phyloP scores from a whole-genome alignment of 2,797 vertebrate species.

The Notoglanidium macrostoma region DNA sequence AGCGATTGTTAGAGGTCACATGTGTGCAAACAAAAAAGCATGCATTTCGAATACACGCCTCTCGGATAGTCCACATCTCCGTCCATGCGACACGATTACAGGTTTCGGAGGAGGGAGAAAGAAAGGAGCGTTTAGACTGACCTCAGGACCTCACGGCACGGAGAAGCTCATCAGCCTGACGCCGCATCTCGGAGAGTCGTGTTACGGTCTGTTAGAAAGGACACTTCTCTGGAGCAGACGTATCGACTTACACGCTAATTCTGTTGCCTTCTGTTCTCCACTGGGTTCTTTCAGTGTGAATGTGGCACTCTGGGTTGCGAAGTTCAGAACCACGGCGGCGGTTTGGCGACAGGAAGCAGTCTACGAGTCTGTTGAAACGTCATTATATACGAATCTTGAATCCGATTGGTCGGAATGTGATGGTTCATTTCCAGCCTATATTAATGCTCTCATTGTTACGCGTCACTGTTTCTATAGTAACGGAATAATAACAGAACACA shows the following conservation, averaged over 20 bases:
- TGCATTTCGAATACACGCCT: neutral
- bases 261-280: conserved; percentile 22
- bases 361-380: neutral
- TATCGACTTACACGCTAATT: conserved; percentile 38
- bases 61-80: conserved; percentile 26
- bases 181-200: conserved; percentile 25
- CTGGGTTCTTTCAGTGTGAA: conserved; percentile 10
- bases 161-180: conserved; percentile 42
- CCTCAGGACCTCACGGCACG: conserved; percentile 20
- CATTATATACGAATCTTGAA: neutral
- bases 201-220: conserved; percentile 19
- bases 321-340: neutral
- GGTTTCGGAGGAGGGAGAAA: neutral
- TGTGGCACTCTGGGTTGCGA: neutral
- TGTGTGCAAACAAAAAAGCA: neutral
- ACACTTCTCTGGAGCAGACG: conserved; percentile 29
- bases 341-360: neutral
- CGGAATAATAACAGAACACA: neutral
- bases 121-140: conserved; percentile 42
- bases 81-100: conserved; percentile 51
- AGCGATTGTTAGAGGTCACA: neutral
- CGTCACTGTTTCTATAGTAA: neutral
- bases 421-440: neutral
- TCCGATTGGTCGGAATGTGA: neutral
- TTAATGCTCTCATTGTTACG: no score